Evolutionary conservation across 2,113 vertebrate species (phyloP).

Genomic region (Sardina pilchardus): DNA sequence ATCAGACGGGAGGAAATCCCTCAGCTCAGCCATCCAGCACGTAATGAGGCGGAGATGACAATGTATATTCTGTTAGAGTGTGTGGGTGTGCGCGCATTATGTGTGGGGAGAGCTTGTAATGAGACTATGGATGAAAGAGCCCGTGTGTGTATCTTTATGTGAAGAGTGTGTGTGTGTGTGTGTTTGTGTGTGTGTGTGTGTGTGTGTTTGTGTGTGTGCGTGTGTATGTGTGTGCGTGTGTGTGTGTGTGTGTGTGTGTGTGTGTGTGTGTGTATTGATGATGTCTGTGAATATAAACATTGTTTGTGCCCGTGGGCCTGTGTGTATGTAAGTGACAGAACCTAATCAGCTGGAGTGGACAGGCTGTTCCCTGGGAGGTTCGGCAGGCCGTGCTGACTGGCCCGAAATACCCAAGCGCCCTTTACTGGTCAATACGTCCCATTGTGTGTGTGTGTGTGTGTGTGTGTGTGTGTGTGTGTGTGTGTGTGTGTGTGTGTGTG

Average conservation of each 20-base stretch:
- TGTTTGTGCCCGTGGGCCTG: not conserved
- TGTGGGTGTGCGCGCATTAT: not conserved
- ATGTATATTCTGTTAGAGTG: slow-evolving; percentile 9
- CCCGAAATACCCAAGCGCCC: not conserved
- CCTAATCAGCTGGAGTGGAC: not conserved
- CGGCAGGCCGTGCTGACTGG: not conserved
- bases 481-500: not conserved
- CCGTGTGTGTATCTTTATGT: not conserved
- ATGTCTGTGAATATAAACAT: slow-evolving; percentile 3
- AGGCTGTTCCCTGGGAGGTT: not conserved
- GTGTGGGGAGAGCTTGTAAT: not conserved
- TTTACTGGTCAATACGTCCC: slow-evolving; percentile 5
- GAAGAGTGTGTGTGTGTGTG: not conserved
- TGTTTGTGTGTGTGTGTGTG: not conserved
- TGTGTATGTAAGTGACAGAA: not conserved
- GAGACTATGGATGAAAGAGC: slow-evolving; percentile 4
- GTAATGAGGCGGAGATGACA: slow-evolving; percentile 8
- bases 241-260: not conserved
- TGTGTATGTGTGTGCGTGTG: not conserved
- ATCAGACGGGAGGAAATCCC: not conserved
- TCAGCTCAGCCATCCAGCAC: not conserved
- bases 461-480: not conserved
- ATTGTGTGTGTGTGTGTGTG: slow-evolving; percentile 1
- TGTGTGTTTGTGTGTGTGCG: not conserved
- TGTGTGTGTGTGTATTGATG: not conserved